Evolutionary conservation across 2,888 invertebrate genomes (phyloP), one percentile per base, ranked within the genome.

Genomic region (Cacoxenus indagator): DNA sequence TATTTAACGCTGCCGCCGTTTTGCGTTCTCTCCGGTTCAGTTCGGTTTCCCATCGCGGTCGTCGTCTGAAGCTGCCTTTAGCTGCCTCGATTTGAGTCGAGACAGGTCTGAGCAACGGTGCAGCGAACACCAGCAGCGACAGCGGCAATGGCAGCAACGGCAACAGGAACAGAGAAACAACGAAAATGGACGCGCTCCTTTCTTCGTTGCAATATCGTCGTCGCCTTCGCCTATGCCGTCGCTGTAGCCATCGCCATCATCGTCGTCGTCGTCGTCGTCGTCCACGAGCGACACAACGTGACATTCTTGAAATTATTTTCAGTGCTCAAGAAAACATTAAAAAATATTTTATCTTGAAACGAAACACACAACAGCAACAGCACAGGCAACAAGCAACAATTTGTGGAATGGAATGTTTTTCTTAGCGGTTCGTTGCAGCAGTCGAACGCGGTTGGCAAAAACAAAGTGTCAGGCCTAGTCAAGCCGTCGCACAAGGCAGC

Each of bases 321-420:
- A 79, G 80, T 83, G 79, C 81, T 81, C 83, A 80, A 79, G 80
- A 83, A 81, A 80, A 81, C 82, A 80, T 80, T 76, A 80, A 80
- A 81, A 80, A 79, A 79, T 79, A 81, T 79, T 79, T 78, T 77
- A 75, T 79, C 81, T 82, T 78, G 76, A 74, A 77, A 78, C 78
- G 74, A 69, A 74, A 68, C 46, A 29, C 19, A 9, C 27, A 37
- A n/a, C 37, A 43, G 37, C 66, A 73, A 37, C 71, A 73, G 66
- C 80, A 55, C 8, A 5, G 71, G 72, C 61, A 71, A 70, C 78
- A 77, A 27, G 26, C 26, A 55, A 55, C 55, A 55, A 55, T 55
- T 55, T 55, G 55, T 55, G 55, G 55, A 55, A 55, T 55, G 55
- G 76, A 78, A 80, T 78, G 77, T 78, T 78, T 80, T 71, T 72